A percentile compares a stretch with the other conserved stretches of the same genome.
These are phyloP conservation scores for Diadophis punctatus DNA, from an alignment of 2,113 vertebrate genomes.

Conservation along the genomic window DNA sequence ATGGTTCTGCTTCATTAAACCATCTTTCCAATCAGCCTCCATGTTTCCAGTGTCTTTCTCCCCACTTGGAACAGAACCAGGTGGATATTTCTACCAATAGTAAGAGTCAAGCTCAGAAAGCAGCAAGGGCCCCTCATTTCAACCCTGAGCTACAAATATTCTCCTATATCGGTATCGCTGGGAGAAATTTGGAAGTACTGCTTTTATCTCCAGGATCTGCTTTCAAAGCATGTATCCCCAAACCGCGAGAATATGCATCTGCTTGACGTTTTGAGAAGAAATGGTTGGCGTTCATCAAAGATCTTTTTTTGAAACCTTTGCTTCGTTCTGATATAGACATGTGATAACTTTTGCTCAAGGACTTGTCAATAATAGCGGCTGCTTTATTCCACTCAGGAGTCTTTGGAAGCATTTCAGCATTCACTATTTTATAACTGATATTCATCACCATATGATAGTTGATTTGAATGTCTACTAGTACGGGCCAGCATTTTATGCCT, in stretches of 20 bases:
- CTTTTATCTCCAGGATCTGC: too few relatives aligned
- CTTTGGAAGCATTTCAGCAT: not conserved
- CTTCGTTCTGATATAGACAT: not conserved
- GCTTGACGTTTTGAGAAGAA: not conserved
- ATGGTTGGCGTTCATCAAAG: not conserved
- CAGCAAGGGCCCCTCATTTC: not conserved
- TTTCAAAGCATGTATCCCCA: not conserved
- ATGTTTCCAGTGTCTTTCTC: too few relatives aligned
- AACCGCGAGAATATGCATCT: not conserved
- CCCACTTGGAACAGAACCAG: too few relatives aligned
- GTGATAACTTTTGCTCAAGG: not conserved
- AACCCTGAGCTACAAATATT: not conserved
- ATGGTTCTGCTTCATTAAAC: too few relatives aligned
- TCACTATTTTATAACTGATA: not conserved
- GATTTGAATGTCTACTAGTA: not conserved
- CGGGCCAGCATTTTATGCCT: not conserved
- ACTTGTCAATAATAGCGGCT: not conserved
- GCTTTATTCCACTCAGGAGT: not conserved
- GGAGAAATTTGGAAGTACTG: not conserved
- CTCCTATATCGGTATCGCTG: not conserved
- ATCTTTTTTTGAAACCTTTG: not conserved
- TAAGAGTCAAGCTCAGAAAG: not conserved
- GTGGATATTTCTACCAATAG: too few relatives aligned
- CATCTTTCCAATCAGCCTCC: too few relatives aligned
- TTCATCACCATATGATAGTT: not conserved